Conservation (phyloP, 2,888 invertebrate species). For the Cataglyphis livida region DNA sequence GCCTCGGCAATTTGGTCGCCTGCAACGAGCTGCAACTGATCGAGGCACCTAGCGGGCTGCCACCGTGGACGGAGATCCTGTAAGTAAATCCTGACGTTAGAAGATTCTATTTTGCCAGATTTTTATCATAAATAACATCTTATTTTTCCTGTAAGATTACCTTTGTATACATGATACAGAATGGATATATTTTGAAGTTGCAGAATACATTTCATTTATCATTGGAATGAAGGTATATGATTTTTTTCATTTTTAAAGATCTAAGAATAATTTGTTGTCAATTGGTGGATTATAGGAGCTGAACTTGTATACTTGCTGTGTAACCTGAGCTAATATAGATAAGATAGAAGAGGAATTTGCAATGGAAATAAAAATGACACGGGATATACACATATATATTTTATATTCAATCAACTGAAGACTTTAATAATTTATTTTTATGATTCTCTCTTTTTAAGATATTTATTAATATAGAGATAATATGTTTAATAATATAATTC, state of each 20-base stretch:
- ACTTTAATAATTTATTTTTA: conserved; percentile 17
- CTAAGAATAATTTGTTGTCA: background rate
- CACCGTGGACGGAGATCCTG: conserved; percentile 84
- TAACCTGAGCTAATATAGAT: conserved; percentile 64
- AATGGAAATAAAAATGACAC: conserved; percentile 39
- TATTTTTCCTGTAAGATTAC: background rate
- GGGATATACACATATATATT: background rate
- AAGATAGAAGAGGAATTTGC: conserved; percentile 66
- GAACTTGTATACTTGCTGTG: conserved; percentile 40
- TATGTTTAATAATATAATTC: background rate
- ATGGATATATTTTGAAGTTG: background rate
- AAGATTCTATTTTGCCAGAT: background rate
- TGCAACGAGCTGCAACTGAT: conserved; percentile 81
- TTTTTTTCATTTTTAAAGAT: background rate
- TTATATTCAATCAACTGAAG: background rate
- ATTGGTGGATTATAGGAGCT: conserved; percentile 18
- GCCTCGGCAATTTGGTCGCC: conserved; percentile 82
- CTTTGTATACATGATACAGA: background rate
- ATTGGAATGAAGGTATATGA: background rate
- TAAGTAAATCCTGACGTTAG: conserved; percentile 75
- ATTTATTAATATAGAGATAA: background rate
- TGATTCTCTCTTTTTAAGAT: background rate
- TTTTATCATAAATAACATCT: background rate
- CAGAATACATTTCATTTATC: background rate
- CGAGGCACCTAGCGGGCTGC: conserved; percentile 82